A percentile compares a stretch with the other conserved stretches of the same genome.
These are phyloP conservation scores for Hypselothyrea guttata DNA, from an alignment of 2,888 invertebrate species.

Conservation along the genomic window DNA sequence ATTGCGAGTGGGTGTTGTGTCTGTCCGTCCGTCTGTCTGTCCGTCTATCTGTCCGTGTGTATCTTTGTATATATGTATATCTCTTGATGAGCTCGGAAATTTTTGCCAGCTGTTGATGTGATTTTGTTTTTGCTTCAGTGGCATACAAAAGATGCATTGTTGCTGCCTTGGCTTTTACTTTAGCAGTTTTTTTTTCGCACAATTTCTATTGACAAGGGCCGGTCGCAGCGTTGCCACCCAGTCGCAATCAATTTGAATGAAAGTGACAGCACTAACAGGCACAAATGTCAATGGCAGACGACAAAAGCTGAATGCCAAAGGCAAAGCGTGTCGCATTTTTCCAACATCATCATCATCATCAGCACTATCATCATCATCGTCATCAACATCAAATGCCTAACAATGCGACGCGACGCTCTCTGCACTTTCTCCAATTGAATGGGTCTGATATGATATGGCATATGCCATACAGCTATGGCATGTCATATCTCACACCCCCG, in stretches of 20 bases:
- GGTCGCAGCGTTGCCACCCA: constrained; percentile 36
- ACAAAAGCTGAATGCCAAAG: constrained; percentile 4
- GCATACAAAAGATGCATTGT: constrained; percentile 50
- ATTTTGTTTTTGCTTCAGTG: constrained; percentile 39
- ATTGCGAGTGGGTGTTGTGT: background rate
- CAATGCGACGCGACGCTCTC: constrained; percentile 43
- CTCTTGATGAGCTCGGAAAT: constrained; percentile 2
- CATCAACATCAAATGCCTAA: constrained; percentile 49
- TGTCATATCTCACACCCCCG: background rate
- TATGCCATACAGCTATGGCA: constrained; percentile 11
- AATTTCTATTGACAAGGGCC: constrained; percentile 34
- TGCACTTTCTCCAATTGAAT: constrained; percentile 56
- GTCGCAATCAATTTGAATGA: constrained; percentile 65
- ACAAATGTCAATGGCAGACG: constrained; percentile 57
- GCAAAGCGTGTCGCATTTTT: constrained; percentile 67
- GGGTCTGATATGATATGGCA: constrained; percentile 23
- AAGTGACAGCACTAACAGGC: constrained; percentile 37
- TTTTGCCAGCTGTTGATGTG: constrained; percentile 19
- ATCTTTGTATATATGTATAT: background rate
- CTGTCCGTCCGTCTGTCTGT: background rate
- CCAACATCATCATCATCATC: too few species aligned
- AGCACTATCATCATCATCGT: too few species aligned
- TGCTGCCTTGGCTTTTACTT: constrained; percentile 42
- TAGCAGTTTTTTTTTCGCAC: constrained; percentile 36
- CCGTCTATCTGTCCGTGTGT: background rate